A percentile compares a stretch with the other conserved stretches of the same genome.
Evolutionary conservation across 2,888 invertebrate species (phyloP).

Genomic region (Nemoura dubitans): DNA sequence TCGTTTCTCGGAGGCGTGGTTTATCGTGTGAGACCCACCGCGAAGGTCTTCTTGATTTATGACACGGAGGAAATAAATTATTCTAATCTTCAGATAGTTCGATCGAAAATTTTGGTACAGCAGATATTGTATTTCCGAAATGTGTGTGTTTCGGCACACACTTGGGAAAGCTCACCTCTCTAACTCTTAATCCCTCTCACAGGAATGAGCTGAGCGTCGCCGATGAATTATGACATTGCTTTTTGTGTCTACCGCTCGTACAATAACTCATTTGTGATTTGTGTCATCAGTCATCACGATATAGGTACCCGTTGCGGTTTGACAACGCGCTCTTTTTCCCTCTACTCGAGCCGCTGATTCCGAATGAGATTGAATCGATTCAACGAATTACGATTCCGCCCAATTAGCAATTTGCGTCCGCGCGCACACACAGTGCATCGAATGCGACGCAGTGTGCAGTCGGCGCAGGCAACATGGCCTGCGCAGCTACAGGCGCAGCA

Average conservation of each 20-base stretch:
- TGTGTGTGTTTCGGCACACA: not conserved
- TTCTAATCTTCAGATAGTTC: not conserved
- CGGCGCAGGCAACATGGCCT: not conserved
- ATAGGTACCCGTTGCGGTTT: constrained; percentile 12
- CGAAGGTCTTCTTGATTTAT: not conserved
- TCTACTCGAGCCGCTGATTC: not conserved
- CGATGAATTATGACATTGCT: not conserved
- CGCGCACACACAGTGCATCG: not conserved
- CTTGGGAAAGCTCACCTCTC: not conserved
- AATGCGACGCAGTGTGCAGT: not conserved
- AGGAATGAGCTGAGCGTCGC: not conserved
- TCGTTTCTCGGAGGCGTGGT: not conserved
- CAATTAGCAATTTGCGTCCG: not conserved
- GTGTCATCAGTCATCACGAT: constrained; percentile 7
- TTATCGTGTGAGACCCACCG: not conserved
- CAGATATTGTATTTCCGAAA: not conserved
- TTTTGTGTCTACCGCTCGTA: not conserved
- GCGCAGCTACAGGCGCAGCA: not conserved
- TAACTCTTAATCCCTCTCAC: constrained; percentile 2
- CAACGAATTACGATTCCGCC: not conserved
- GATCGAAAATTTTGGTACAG: not conserved
- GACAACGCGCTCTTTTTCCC: not conserved
- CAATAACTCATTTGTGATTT: constrained; percentile 7
- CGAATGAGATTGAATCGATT: constrained; percentile 12
- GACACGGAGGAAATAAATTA: not conserved